These are phyloP conservation scores for Orientallactaga sibirica DNA, from an alignment of 2,797 vertebrate species.

Conservation along the genomic window DNA sequence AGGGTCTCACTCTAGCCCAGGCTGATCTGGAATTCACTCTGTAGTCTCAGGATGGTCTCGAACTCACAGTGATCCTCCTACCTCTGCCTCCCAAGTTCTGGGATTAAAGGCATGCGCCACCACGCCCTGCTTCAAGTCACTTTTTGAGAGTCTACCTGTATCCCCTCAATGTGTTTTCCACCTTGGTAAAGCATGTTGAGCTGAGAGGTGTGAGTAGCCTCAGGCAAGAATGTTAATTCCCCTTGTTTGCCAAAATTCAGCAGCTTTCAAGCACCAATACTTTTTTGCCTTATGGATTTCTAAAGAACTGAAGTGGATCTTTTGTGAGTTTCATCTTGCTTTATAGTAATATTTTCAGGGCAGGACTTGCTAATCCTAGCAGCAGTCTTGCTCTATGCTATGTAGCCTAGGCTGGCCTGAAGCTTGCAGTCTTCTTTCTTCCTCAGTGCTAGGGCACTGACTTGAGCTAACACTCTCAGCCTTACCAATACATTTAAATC, in stretches of 20 bases:
- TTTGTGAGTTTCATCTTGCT: conserved; percentile 16
- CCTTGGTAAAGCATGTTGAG: neutral
- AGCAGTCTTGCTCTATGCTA: neutral
- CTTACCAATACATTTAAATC: neutral
- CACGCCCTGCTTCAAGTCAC: neutral
- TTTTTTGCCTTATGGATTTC: neutral
- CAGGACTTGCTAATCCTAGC: neutral
- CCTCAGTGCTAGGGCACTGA: neutral
- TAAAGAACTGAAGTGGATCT: neutral
- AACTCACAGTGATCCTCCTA: no score
- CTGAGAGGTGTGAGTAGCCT: neutral
- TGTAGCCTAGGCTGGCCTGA: neutral
- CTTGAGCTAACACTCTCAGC: no score
- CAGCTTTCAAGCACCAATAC: neutral
- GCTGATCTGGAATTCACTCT: no score
- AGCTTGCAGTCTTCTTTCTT: neutral
- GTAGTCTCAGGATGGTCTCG: no score
- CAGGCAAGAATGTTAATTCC: neutral
- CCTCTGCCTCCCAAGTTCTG: no score
- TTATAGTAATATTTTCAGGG: neutral
- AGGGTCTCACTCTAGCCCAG: neutral
- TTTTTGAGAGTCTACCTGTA: neutral
- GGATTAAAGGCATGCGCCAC: no score
- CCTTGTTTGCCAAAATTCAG: neutral
- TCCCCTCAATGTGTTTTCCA: neutral